These are phyloP conservation scores for Drosophila quadrilineata DNA, from an alignment of 1,140 invertebrate species.

Conservation along the genomic window DNA sequence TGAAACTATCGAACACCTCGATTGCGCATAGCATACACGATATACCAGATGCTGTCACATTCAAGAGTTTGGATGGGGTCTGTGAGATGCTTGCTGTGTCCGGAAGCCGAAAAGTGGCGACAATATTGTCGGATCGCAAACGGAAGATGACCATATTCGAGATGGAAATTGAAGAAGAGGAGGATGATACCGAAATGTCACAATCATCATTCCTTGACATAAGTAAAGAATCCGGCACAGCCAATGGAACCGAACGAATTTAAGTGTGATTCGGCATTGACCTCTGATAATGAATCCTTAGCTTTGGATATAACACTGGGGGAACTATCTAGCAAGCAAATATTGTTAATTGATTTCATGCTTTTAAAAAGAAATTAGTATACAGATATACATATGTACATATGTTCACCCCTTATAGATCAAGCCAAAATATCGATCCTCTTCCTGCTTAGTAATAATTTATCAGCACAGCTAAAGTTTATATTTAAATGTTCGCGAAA, in stretches of 20 bases:
- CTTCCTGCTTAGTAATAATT: too few species aligned
- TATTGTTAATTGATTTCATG: too few species aligned
- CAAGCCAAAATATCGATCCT: too few species aligned
- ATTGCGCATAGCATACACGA: conserved; percentile 82
- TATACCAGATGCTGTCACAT: conserved; percentile 82
- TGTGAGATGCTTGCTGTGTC: conserved; percentile 90
- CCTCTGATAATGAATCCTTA: too few species aligned
- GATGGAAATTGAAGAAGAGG: conserved; percentile 96
- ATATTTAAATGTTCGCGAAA: too few species aligned
- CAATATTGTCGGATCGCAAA: conserved; percentile 89
- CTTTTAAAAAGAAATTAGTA: too few species aligned
- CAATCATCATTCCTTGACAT: conserved; percentile 77
- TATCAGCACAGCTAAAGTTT: too few species aligned
- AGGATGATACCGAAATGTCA: conserved; percentile 88
- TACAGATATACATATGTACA: too few species aligned
- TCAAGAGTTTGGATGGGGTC: conserved; percentile 88
- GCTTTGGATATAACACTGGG: too few species aligned
- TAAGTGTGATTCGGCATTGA: too few species aligned
- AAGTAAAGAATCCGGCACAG: conserved; percentile 70
- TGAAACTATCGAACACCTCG: conserved; percentile 83
- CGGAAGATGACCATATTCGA: conserved; percentile 93
- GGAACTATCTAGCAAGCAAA: too few species aligned
- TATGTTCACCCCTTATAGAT: too few species aligned
- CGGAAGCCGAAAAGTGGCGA: conserved; percentile 92
- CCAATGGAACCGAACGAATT: conserved; percentile 30